These are phyloP conservation scores for Teinopalpus imperialis DNA, from an alignment of 2,888 invertebrate genomes.

Conservation along the genomic window DNA sequence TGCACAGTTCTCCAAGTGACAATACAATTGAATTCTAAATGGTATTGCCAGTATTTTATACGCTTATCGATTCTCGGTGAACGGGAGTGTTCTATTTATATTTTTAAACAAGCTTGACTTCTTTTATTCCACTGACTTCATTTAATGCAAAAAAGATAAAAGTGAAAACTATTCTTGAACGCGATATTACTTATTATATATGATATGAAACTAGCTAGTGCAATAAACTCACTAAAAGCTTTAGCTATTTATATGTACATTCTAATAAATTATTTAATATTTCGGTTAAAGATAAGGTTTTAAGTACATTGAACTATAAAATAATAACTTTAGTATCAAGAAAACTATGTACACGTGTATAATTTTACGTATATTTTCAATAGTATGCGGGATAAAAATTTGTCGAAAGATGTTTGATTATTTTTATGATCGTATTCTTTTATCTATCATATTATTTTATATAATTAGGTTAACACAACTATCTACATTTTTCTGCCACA, in stretches of 20 bases:
- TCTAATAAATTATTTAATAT: too few species aligned
- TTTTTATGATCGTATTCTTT: too few species aligned
- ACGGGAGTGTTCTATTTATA: conserved; percentile 23
- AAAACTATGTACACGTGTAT: too few species aligned
- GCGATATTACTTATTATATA: conserved; percentile 16
- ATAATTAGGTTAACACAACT: too few species aligned
- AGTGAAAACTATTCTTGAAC: conserved; percentile 17
- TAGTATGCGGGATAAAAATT: too few species aligned
- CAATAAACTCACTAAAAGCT: conserved; percentile 8
- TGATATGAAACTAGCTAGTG: conserved; percentile 1
- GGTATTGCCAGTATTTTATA: conserved; percentile 14
- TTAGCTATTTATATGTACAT: neutral
- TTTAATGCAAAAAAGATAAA: conserved; percentile 18
- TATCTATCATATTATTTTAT: too few species aligned
- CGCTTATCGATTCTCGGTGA: conserved; percentile 19
- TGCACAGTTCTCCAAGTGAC: conserved; percentile 10
- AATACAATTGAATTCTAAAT: conserved; percentile 20
- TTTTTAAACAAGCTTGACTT: conserved; percentile 23
- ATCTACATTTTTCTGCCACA: too few species aligned
- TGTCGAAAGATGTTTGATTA: too few species aligned
- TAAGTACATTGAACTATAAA: too few species aligned
- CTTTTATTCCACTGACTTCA: conserved; percentile 20
- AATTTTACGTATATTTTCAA: too few species aligned
- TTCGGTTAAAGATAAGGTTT: too few species aligned
- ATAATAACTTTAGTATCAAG: too few species aligned